phyloP scores from a whole-genome alignment of 2,113 vertebrate species.

The Hylia prasina region DNA sequence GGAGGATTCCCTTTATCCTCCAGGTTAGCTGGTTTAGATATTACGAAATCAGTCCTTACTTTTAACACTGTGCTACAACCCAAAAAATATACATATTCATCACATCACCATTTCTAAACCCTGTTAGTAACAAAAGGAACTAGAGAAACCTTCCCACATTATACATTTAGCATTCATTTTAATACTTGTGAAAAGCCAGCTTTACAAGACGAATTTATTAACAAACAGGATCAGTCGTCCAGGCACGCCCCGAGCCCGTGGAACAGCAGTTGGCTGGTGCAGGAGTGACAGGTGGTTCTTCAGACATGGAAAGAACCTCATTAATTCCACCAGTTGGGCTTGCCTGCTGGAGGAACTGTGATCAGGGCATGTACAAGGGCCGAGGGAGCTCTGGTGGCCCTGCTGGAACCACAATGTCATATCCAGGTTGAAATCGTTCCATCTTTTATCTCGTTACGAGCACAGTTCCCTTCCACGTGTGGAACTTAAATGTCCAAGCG shows the following conservation, averaged over 20 bases:
- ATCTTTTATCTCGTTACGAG: constrained; percentile 42
- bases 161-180: too few species aligned
- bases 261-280: not conserved
- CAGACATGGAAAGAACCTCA: not conserved
- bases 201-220: too few species aligned
- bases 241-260: rapidly evolving
- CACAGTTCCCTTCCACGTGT: not conserved
- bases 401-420: not conserved
- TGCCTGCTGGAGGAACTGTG: not conserved
- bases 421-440: constrained; percentile 35
- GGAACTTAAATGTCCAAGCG: not conserved
- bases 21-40: too few species aligned
- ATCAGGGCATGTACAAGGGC: not conserved
- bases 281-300: not conserved
- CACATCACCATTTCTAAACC: too few species aligned
- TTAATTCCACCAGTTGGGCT: not conserved
- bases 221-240: not conserved
- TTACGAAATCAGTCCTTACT: too few species aligned
- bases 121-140: too few species aligned
- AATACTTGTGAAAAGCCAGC: too few species aligned
- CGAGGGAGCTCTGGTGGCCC: constrained; percentile 22
- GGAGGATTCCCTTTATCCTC: too few species aligned
- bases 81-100: too few species aligned
- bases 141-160: too few species aligned
- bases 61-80: too few species aligned